Percentiles rank a stretch among this genome's conserved stretches.
Conservation (phyloP, 2,888 invertebrate genomes). For the Drosophila borborema region DNA sequence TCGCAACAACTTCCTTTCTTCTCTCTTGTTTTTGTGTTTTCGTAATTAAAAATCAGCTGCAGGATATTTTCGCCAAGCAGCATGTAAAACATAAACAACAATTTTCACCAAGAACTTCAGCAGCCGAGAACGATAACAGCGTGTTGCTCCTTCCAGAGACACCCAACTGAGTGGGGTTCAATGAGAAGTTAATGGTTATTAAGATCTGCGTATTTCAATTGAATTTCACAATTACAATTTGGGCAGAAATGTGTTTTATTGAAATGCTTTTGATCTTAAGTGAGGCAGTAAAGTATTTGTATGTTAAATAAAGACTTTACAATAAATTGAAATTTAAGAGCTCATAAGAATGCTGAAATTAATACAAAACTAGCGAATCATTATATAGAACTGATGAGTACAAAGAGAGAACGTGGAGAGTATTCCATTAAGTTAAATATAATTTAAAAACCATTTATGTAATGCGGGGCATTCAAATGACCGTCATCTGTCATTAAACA, state of each 20-base stretch:
- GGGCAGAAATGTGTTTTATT: constrained; percentile 24
- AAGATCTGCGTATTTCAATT: constrained; percentile 58
- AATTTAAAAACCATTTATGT: background rate
- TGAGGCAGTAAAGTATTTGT: background rate
- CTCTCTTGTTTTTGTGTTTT: constrained; percentile 57
- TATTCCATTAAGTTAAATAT: background rate
- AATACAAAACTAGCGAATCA: background rate
- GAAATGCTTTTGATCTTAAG: constrained; percentile 19
- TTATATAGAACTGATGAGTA: too few relatives aligned
- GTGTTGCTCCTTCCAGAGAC: background rate
- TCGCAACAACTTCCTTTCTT: constrained; percentile 70
- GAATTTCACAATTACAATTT: constrained; percentile 35
- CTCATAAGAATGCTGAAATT: background rate
- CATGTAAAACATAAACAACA: constrained; percentile 57
- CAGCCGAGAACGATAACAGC: background rate
- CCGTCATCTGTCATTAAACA: background rate
- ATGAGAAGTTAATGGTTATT: constrained; percentile 39
- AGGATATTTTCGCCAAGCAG: constrained; percentile 69
- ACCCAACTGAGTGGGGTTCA: constrained; percentile 1
- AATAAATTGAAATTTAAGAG: background rate
- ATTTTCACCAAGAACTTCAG: constrained; percentile 53
- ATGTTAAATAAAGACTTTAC: background rate
- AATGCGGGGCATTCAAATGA: background rate
- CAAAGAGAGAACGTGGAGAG: too few relatives aligned
- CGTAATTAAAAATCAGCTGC: constrained; percentile 79